These are phyloP conservation scores for Calliopsis andreniformis DNA, from an alignment of 1,140 invertebrate species.

Conservation along the genomic window DNA sequence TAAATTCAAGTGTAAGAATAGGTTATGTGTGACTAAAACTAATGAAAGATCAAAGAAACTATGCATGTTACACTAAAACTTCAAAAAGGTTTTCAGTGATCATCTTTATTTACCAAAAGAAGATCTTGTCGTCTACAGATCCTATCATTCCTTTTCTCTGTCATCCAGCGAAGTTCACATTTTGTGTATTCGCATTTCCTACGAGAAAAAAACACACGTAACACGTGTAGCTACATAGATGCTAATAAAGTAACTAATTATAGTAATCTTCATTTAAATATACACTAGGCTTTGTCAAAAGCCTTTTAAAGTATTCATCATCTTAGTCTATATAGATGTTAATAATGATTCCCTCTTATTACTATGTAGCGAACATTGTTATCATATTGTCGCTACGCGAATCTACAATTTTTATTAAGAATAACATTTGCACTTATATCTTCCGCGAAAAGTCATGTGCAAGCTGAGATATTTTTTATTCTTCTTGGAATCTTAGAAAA, in stretches of 20 bases:
- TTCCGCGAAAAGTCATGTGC: not conserved
- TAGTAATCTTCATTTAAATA: slow-evolving; percentile 38
- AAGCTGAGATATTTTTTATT: slow-evolving; percentile 15
- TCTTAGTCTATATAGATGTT: not conserved
- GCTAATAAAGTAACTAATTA: slow-evolving; percentile 9
- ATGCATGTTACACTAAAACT: not conserved
- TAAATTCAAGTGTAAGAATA: no score
- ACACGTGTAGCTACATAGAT: slow-evolving; percentile 12
- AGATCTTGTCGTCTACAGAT: slow-evolving; percentile 24
- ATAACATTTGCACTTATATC: slow-evolving; percentile 27
- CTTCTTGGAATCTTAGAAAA: not conserved
- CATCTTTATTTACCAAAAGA: slow-evolving; percentile 45
- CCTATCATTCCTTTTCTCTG: not conserved
- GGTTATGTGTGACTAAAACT: no score
- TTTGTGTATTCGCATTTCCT: slow-evolving; percentile 6
- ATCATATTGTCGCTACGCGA: slow-evolving; percentile 21
- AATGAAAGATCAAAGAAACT: not conserved
- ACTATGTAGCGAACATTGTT: slow-evolving; percentile 16
- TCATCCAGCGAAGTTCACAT: not conserved
- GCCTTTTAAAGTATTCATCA: slow-evolving; percentile 2
- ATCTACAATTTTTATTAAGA: slow-evolving; percentile 42
- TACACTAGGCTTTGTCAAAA: slow-evolving; percentile 8
- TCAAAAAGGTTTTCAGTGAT: not conserved
- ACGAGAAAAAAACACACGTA: not conserved
- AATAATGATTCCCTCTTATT: slow-evolving; percentile 11